These are phyloP conservation scores for Mormyrus lacerda DNA, from an alignment of 2,113 vertebrate species.

Conservation along the genomic window DNA sequence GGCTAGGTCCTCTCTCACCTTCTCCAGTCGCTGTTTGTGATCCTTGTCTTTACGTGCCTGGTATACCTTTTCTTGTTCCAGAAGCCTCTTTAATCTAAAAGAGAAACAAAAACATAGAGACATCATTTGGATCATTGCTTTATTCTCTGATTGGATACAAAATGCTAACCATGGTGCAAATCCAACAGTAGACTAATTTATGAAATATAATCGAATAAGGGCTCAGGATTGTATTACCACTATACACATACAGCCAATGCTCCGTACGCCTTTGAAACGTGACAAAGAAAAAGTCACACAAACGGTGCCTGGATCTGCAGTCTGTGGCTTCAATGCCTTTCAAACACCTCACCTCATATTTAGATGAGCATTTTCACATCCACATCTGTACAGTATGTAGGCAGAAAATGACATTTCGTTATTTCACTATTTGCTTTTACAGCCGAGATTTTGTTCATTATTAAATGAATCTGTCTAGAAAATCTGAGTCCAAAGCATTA, in stretches of 20 bases:
- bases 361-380: background rate
- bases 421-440: background rate
- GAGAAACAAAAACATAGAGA: conserved; percentile 4
- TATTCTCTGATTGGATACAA: background rate
- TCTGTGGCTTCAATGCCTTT: background rate
- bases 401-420: background rate
- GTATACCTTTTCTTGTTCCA: conserved; percentile 91
- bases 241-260: background rate
- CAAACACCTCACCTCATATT: background rate
- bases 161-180: background rate
- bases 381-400: background rate
- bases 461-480: background rate
- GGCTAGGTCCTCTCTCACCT: conserved; percentile 78
- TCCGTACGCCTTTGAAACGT: background rate
- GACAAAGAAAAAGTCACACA: background rate
- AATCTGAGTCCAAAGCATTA: background rate
- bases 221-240: background rate
- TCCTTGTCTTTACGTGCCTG: conserved; percentile 86
- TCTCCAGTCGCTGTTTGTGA: conserved; percentile 72
- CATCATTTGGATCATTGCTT: background rate
- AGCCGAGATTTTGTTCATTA: background rate
- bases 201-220: background rate
- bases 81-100: conserved; percentile 81
- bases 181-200: background rate
- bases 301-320: background rate